phyloP scores from a whole-genome alignment of 2,888 invertebrate species.

The Nemapogon koenigi region DNA sequence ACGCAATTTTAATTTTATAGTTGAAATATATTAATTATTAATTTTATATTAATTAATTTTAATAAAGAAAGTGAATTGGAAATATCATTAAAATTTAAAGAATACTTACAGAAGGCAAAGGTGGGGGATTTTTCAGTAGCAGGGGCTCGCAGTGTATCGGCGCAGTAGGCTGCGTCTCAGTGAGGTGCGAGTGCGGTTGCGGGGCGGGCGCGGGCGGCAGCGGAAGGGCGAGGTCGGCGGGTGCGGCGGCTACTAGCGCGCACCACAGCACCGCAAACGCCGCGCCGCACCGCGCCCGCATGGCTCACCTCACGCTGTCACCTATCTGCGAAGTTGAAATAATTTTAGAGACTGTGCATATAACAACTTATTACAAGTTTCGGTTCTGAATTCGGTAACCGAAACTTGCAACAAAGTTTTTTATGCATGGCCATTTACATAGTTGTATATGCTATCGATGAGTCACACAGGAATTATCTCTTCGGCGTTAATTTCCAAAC shows the following conservation, averaged over 20 bases:
- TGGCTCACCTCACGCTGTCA: conserved; percentile 46
- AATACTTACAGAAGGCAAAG: conserved; percentile 31
- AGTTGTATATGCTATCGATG: too few species aligned
- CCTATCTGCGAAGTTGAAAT: too few species aligned
- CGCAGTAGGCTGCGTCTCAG: conserved; percentile 17
- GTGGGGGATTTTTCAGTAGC: conserved; percentile 34
- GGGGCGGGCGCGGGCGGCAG: conserved; percentile 22
- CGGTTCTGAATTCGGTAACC: too few species aligned
- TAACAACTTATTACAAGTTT: too few species aligned
- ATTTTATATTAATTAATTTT: background rate
- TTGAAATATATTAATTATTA: background rate
- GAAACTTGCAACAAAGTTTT: too few species aligned
- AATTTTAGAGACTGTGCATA: too few species aligned
- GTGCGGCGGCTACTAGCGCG: conserved; percentile 44
- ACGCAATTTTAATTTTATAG: too few species aligned
- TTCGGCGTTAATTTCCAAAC: too few species aligned
- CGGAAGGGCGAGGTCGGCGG: conserved; percentile 24
- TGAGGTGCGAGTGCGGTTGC: too few species aligned
- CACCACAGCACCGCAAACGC: conserved; percentile 51
- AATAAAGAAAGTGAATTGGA: background rate
- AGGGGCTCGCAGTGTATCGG: conserved; percentile 29
- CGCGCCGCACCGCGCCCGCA: conserved; percentile 47
- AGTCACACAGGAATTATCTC: too few species aligned
- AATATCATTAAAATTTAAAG: background rate
- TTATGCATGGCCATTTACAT: too few species aligned